Evolutionary conservation across 1,140 invertebrate species (phyloP), one percentile per base, ranked within the genome.

Genomic region (Drosophila tristis): DNA sequence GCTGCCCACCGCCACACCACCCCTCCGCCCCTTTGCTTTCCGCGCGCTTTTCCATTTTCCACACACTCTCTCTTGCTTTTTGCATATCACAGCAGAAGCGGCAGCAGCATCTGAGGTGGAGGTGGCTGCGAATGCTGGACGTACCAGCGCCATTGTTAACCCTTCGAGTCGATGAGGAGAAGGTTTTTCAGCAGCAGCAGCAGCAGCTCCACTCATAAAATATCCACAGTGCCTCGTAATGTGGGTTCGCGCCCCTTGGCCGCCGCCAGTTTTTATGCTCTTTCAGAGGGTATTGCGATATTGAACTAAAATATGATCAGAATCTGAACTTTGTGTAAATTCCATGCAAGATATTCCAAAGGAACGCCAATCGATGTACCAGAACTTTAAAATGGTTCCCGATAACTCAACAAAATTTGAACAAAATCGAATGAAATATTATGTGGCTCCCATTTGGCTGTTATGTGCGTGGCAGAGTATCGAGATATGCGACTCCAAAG

Each of bases 51-150:
- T 47, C 66, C 63, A 70, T 70, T 70, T 67, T 11, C 44, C 66
- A 50, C 48, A 44, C 39, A 23, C 13, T 56, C 26, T 35, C 45
- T 48, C 20, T 39, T 45, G 50, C 66, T 80, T 87, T 82, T 87
- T 86, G 82, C 82, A 86, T 86, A 86, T 86, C 82, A 86, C 82
- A 89, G 82, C 78, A 76, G 58, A 76, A 76, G 68, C 56, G 58
- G 20, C 20, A 20, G 55, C 48, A 43, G 64, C 68, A 45, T 49
- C 67, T 65, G 48, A 70, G 66, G 39, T 51, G 59, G 20, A 48
- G 42, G 65, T 25, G 45, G 49, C 49, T 42, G 42, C 45, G 70
- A 47, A 84, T 60, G 67, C 78, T 84, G 84, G 75, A 84, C 81
- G 61, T 29, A 44, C 42, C 2, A 68, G 58, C 84, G 66, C 61